Conservation (phyloP, 2,888 invertebrate species). For the Norana najaformis region DNA sequence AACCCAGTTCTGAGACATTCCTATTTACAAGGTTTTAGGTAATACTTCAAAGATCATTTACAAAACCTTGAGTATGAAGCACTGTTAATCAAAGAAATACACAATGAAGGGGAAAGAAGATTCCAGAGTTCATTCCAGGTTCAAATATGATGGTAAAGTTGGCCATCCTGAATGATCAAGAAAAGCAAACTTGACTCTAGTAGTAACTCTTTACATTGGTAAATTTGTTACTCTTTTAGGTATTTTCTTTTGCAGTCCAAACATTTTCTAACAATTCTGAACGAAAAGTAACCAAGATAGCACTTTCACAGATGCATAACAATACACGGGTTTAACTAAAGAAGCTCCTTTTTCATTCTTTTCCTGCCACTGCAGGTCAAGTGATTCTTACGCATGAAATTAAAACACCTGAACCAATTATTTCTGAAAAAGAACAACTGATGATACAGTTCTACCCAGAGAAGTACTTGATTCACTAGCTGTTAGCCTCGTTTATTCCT, state of each 20-base stretch:
- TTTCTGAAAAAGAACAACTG: background rate
- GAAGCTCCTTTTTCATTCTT: background rate
- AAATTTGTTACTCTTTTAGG: background rate
- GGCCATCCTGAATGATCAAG: too few species aligned
- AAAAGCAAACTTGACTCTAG: too few species aligned
- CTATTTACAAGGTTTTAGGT: too few species aligned
- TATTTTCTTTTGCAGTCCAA: background rate
- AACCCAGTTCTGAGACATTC: too few species aligned
- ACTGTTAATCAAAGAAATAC: too few species aligned
- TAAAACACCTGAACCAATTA: constrained; percentile 13
- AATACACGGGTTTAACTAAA: background rate
- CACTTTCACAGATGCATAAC: background rate
- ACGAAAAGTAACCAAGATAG: background rate
- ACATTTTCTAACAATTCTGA: background rate
- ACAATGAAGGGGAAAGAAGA: too few species aligned
- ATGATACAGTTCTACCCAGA: background rate
- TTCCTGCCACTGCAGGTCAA: background rate
- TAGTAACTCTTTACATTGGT: background rate
- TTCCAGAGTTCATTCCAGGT: too few species aligned
- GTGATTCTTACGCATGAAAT: background rate
- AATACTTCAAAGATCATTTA: too few species aligned
- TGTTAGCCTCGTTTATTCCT: background rate
- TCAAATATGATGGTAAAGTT: too few species aligned
- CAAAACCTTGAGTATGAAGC: too few species aligned
- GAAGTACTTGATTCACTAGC: background rate